phyloP scores from a whole-genome alignment of 2,888 invertebrate species.

The Latrodectus elegans region DNA sequence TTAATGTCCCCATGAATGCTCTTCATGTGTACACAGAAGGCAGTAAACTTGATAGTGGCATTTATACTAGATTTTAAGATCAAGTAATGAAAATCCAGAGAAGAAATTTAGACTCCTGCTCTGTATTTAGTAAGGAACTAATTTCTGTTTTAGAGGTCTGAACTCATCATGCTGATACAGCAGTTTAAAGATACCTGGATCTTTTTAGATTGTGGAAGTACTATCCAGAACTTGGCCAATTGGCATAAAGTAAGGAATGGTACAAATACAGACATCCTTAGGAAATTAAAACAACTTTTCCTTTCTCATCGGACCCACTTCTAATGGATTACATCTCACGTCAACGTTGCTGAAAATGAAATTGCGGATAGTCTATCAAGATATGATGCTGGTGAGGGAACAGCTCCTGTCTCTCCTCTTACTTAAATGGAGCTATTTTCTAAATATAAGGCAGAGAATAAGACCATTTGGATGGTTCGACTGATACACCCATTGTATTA shows the following conservation, averaged over 20 bases:
- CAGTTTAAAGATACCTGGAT: background rate
- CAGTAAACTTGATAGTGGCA: background rate
- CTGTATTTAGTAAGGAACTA: background rate
- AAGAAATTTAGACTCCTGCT: too few relatives aligned
- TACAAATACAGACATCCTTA: background rate
- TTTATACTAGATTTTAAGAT: background rate
- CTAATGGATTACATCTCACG: background rate
- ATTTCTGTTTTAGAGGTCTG: background rate
- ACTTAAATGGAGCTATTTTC: background rate
- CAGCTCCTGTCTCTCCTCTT: background rate
- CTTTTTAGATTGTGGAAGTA: background rate
- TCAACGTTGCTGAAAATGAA: background rate
- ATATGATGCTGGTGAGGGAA: background rate
- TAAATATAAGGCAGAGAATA: too few relatives aligned
- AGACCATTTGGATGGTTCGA: too few relatives aligned
- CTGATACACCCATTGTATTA: too few relatives aligned
- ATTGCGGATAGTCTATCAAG: background rate
- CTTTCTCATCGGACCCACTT: background rate
- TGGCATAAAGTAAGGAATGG: background rate
- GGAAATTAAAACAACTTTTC: background rate
- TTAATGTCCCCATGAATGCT: conserved; percentile 1
- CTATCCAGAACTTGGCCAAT: too few relatives aligned
- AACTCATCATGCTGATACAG: background rate
- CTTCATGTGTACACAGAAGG: background rate
- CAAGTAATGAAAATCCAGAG: too few relatives aligned